A percentile compares a stretch with the other conserved stretches of the same genome.
Evolutionary conservation across 2,113 vertebrate species (phyloP).

Genomic region (Hepsetus odoe): DNA sequence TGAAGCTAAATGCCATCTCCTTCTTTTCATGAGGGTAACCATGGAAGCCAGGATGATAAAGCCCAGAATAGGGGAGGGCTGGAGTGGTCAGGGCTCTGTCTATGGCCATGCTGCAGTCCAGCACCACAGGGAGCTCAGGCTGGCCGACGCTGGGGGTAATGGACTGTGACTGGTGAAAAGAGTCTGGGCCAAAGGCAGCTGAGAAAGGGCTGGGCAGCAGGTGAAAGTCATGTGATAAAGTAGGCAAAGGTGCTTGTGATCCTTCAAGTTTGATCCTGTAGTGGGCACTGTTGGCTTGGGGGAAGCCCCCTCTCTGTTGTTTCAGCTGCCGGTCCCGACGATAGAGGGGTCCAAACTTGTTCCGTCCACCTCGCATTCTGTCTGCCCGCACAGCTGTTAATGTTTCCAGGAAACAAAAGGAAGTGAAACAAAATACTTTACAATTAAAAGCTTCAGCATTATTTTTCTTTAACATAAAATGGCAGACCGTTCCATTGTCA

Average conservation of each 20-base stretch:
- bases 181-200: slow-evolving; percentile 53
- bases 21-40: slow-evolving; percentile 60
- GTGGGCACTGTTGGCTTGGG: slow-evolving; percentile 57
- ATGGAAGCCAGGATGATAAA: slow-evolving; percentile 58
- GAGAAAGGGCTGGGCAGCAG: slow-evolving; percentile 46
- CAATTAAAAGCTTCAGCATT: too few relatives aligned
- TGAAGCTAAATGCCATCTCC: slow-evolving; percentile 57
- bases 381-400: slow-evolving; percentile 77
- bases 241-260: slow-evolving; percentile 52
- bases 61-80: slow-evolving; percentile 57
- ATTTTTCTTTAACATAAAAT: too few relatives aligned
- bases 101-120: slow-evolving; percentile 61
- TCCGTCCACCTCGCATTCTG: slow-evolving; percentile 80
- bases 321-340: slow-evolving; percentile 77
- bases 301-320: slow-evolving; percentile 63
- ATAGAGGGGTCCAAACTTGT: slow-evolving; percentile 81
- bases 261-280: slow-evolving; percentile 71
- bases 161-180: slow-evolving; percentile 61
- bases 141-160: slow-evolving; percentile 56
- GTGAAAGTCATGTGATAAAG: slow-evolving; percentile 58
- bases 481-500: too few relatives aligned
- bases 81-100: slow-evolving; percentile 55
- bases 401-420: not conserved
- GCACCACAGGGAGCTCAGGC: slow-evolving; percentile 48
- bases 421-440: too few relatives aligned